Base-by-base conservation (phyloP, 2,113 vertebrate species). In the Oxyura jamaicensis region DNA sequence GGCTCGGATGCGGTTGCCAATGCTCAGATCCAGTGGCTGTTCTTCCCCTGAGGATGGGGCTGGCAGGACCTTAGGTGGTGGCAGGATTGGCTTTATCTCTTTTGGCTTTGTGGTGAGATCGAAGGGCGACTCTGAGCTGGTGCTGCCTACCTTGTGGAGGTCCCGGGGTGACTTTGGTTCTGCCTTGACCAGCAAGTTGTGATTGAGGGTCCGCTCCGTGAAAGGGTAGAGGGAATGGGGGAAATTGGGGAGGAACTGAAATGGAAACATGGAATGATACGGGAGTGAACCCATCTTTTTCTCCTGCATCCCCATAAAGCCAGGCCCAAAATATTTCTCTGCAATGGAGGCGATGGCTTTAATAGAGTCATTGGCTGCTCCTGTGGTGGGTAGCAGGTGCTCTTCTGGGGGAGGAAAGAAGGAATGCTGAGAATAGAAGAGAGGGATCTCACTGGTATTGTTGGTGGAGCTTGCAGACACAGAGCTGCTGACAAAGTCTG, bases 281-380 rank as follows among this genome's bases (percentile, higher is more conserved):
- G 99, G 99, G 86, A 99, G 97, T 0, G 99, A 97, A 84, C 98
- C 99, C 98, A 99, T 99, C 96, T 99, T 99, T 97, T 99, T 99
- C 98, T 99, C 99, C 93, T 98, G 99, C 97, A 99, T 98, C 48
- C 99, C 99, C 98, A 99, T 98, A 94, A 99, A 99, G 94, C 99
- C 99, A 3, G 99, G 99, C 56, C 99, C 99, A 35, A 99, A 99
- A 97, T 99, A 99, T 86, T 99, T 99, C 98, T 99, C 99, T 0
- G 99, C 99, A 11, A 99, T 99, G 94, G 99, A 99, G 20, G 99
- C 99, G 0, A 99, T 99, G 42, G 99, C 99, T 98, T 99, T 99
- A 91, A 99, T 99, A 46, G 99, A 99, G 98, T 99, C 99, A 31
- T 99, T 99, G 3, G 99, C 98, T 10, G 98, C 98, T 6, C 98